A percentile compares a stretch with the other conserved stretches of the same genome.
These are phyloP conservation scores for Bacillus rossius DNA, from an alignment of 1,140 invertebrate genomes.

Conservation along the genomic window DNA sequence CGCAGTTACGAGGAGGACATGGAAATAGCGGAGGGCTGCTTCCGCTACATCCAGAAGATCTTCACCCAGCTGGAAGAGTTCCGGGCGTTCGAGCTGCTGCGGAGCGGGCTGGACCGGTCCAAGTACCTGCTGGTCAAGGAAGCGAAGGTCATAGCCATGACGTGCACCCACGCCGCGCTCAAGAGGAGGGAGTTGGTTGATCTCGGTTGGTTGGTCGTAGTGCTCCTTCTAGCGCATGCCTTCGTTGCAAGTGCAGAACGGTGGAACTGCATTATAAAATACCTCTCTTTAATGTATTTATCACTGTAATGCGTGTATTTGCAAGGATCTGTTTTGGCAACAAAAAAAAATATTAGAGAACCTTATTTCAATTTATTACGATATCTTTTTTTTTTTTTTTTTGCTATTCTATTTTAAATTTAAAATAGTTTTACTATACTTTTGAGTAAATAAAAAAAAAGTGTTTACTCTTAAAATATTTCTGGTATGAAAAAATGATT, in stretches of 20 bases:
- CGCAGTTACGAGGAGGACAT: conserved; percentile 79
- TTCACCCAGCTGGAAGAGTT: conserved; percentile 98
- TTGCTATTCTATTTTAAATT: too few species aligned
- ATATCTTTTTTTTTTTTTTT: too few species aligned
- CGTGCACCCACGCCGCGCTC: conserved; percentile 97
- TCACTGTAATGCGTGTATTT: too few species aligned
- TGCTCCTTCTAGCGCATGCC: too few species aligned
- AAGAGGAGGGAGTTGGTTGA: conserved; percentile 95
- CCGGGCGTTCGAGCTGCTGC: conserved; percentile 91
- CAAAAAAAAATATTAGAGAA: background rate
- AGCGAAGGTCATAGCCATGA: conserved; percentile 99
- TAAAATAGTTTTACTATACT: too few species aligned
- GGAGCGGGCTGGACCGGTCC: conserved; percentile 91
- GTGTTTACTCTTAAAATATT: too few species aligned
- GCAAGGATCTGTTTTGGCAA: background rate
- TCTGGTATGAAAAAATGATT: too few species aligned
- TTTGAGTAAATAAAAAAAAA: too few species aligned
- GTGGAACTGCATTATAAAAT: background rate
- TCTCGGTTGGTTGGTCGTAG: conserved; percentile 63
- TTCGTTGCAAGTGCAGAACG: background rate
- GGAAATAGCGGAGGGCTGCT: conserved; percentile 90
- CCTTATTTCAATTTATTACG: too few species aligned
- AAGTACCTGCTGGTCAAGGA: conserved; percentile 97
- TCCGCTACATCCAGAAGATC: conserved; percentile 91
- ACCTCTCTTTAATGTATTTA: too few species aligned